These are phyloP conservation scores for Melipona bicolor DNA, from an alignment of 2,888 invertebrate genomes.

Conservation along the genomic window DNA sequence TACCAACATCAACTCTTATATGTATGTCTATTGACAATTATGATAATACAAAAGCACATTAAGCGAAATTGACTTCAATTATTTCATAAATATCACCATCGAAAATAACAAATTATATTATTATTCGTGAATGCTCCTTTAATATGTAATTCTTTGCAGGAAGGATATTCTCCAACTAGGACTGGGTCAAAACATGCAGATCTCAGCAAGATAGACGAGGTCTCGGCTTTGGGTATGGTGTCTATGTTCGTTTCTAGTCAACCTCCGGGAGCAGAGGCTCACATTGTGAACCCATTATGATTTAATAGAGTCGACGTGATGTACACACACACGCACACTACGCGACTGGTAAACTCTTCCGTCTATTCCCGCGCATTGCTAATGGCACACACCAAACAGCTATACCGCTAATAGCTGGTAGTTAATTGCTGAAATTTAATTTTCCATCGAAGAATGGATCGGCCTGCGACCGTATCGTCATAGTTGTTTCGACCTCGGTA, in stretches of 20 bases:
- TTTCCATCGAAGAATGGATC: constrained; percentile 61
- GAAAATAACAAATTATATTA: no score
- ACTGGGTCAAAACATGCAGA: constrained; percentile 41
- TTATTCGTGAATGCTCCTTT: not conserved
- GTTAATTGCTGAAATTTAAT: constrained; percentile 74
- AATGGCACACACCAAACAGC: constrained; percentile 74
- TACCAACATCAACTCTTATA: not conserved
- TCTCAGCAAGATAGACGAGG: constrained; percentile 58
- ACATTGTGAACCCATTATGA: constrained; percentile 82
- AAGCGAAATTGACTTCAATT: not conserved
- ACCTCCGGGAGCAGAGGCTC: constrained; percentile 73
- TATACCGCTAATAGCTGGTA: constrained; percentile 73
- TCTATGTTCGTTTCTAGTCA: constrained; percentile 75
- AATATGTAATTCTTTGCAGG: not conserved
- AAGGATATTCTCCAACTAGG: not conserved
- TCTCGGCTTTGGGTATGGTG: constrained; percentile 68
- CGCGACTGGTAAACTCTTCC: constrained; percentile 72
- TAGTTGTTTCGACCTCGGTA: constrained; percentile 1
- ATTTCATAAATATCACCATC: not conserved
- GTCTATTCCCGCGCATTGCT: constrained; percentile 74
- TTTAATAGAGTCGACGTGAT: constrained; percentile 79
- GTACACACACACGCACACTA: constrained; percentile 72
- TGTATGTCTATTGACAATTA: not conserved
- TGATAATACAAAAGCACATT: not conserved
- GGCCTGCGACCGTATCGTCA: constrained; percentile 18